Evolutionary conservation across 2,113 vertebrate species (phyloP), one percentile per base, ranked within the genome.

Genomic region (Bubo bubo): DNA sequence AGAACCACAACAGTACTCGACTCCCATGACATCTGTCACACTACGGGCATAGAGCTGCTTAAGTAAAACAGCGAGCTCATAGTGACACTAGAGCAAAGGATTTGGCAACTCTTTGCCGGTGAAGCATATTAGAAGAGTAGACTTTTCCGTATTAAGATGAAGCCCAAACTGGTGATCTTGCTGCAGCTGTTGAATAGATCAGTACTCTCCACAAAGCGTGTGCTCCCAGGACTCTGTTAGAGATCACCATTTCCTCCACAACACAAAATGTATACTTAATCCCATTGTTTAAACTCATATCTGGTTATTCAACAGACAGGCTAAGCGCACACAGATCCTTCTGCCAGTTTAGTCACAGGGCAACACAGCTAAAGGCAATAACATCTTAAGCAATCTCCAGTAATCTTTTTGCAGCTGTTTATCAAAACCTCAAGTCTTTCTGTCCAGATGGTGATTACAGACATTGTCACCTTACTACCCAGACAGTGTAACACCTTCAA

Each of bases 371-470:
- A 39, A 75, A 88, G 47, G 76, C 55, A 90, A 2, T 56, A 75
- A 82, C 1, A 0, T 53, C 74, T 79, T 55, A 23, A 28, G 53
- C 85, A 88, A 60, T 39, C 60, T 74, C 53, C 5, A 1, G 9
- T 87, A 71, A 95, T 81, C 91, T 84, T 88, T 74, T 34, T 32
- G 45, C 77, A 88, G 49, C 47, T 59, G 27, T 88, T 77, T 55
- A 86, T 62, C 53, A 88, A 81, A 92, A 76, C 39, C 43, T 81
- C 52, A 15, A 85, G 58, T 73, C 81, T 55, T 84, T 76, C 91
- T 87, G 60, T 64, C 73, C 83, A 86, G 86, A 86, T 77, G 53
- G 64, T 53, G 52, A 81, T 88, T 95, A 89, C 4, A 74, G 53
- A 56, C 34, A 20, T 6, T 21, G 28, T 35, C 52, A 87, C 43